These are phyloP conservation scores for Tadarida brasiliensis DNA, from an alignment of 2,797 vertebrate species.

Conservation along the genomic window DNA sequence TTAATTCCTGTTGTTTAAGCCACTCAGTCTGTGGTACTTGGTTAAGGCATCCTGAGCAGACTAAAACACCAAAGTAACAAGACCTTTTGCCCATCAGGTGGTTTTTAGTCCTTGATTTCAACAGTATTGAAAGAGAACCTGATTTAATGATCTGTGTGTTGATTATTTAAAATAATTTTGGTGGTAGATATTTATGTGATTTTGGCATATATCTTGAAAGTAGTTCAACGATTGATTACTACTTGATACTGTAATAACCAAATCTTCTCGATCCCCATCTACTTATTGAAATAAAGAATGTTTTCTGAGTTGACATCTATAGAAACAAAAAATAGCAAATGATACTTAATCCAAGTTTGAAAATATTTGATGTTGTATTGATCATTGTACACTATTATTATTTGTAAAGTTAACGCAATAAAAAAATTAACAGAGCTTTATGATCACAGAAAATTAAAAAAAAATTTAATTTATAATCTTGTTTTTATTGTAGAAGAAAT, in stretches of 20 bases:
- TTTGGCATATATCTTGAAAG: conserved; percentile 37
- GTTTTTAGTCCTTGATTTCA: neutral
- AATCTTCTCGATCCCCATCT: neutral
- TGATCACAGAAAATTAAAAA: neutral
- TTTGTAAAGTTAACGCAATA: neutral
- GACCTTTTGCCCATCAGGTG: neutral
- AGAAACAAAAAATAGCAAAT: neutral
- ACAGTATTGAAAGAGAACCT: neutral
- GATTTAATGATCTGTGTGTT: neutral
- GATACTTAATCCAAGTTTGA: neutral
- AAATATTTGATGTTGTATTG: conserved; percentile 27
- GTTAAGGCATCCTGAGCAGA: neutral
- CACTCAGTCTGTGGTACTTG: neutral
- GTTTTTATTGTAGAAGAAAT: neutral
- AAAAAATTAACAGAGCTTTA: conserved; percentile 16
- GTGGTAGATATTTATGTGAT: neutral
- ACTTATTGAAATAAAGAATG: neutral
- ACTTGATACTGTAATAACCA: neutral
- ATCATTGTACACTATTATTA: neutral
- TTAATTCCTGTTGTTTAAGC: neutral
- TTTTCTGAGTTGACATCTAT: neutral
- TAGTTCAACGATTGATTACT: neutral
- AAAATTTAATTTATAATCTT: conserved; percentile 13
- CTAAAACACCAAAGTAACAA: neutral
- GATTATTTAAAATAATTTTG: neutral